Evolutionary conservation across 2,113 vertebrate genomes (phyloP).

Genomic region (Ochotona curzoniae): DNA sequence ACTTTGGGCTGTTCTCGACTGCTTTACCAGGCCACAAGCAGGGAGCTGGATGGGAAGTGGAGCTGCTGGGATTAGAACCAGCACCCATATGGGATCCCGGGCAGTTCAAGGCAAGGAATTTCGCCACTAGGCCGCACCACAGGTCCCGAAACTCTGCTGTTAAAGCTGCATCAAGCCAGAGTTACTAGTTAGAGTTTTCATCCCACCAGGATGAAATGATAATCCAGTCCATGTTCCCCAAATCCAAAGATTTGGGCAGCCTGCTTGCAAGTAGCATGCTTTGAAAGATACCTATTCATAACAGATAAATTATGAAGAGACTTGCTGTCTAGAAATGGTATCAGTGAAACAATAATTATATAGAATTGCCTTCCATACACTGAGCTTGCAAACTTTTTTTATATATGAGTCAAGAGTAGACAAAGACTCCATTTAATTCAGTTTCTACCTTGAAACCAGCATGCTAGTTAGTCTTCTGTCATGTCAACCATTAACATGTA

Average conservation of each 20-base stretch:
- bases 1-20: no score
- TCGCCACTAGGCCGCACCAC: no score
- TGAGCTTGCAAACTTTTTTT: neutral
- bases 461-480: neutral
- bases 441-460: neutral
- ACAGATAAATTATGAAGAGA: neutral
- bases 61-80: no score
- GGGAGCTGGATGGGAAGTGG: no score
- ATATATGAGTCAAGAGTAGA: conserved; percentile 8
- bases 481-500: neutral
- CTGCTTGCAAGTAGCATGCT: neutral
- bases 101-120: no score
- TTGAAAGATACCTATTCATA: neutral
- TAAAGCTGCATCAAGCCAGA: neutral
- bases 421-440: neutral
- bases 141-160: neutral
- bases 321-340: conserved; percentile 7
- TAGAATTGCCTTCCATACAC: neutral
- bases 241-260: neutral
- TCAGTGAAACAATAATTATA: neutral
- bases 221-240: neutral
- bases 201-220: neutral
- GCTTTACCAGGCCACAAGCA: no score
- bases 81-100: no score
- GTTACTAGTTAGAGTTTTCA: neutral